Percentiles rank a stretch among this genome's conserved stretches.
phyloP scores from a whole-genome alignment of 2,113 vertebrate species.

The Alosa alosa region DNA sequence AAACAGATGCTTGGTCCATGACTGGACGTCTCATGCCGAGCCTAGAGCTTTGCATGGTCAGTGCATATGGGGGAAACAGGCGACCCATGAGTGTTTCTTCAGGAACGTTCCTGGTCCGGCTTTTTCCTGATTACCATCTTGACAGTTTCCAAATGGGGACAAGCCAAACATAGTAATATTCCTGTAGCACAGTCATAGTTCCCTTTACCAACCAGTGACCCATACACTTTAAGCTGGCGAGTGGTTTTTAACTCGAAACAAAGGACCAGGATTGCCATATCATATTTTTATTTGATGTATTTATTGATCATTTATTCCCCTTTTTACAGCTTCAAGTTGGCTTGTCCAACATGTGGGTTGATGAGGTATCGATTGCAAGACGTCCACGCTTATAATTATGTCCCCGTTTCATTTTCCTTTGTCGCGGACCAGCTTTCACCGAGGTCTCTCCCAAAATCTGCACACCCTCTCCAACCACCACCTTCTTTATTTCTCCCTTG shows the following conservation, averaged over 20 bases:
- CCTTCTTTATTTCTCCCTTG: conserved; percentile 36
- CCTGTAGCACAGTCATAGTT: background rate
- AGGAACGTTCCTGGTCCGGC: background rate
- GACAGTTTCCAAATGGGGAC: background rate
- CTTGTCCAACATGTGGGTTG: background rate
- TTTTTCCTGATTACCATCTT: background rate
- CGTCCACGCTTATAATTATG: background rate
- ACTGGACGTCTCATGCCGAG: background rate
- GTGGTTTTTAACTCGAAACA: conserved; percentile 5
- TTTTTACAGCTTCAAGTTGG: background rate
- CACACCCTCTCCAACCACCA: background rate
- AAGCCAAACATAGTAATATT: background rate
- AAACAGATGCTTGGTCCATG: background rate
- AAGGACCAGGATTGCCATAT: conserved; percentile 12
- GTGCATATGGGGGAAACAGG: background rate
- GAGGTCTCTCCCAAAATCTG: background rate
- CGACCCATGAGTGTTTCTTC: background rate
- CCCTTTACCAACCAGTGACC: conserved; percentile 9
- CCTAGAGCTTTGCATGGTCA: background rate
- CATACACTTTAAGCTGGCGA: background rate
- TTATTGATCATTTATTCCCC: background rate
- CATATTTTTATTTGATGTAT: background rate
- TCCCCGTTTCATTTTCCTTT: background rate
- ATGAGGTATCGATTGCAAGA: conserved; percentile 9
- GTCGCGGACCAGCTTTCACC: background rate